Evolutionary conservation across 2,797 vertebrate genomes (phyloP).

Genomic region (Anas acuta): DNA sequence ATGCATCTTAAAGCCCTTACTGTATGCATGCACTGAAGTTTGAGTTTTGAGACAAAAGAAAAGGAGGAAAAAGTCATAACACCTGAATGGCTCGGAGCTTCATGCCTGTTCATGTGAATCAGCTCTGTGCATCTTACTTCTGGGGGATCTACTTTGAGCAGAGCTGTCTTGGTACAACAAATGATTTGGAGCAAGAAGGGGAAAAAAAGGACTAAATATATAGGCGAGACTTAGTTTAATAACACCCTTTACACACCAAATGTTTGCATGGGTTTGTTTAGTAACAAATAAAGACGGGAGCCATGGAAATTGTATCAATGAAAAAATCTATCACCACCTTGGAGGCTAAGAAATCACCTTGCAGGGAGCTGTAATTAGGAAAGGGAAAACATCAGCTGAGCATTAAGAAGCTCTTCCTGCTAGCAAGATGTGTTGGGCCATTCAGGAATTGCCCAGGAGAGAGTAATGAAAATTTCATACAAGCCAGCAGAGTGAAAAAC

Average conservation of each 20-base stretch:
- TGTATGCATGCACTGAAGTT: background rate
- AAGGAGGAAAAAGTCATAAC: background rate
- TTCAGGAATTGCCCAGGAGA: constrained; percentile 26
- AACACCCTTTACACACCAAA: background rate
- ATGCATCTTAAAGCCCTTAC: background rate
- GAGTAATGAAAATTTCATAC: constrained; percentile 1
- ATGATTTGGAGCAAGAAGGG: background rate
- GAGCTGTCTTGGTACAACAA: background rate
- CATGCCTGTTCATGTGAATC: background rate
- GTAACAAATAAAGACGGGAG: background rate
- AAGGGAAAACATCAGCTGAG: constrained; percentile 48
- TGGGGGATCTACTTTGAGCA: no score
- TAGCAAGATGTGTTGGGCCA: constrained; percentile 4
- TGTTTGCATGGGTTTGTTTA: background rate
- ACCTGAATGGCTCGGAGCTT: background rate
- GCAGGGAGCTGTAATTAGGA: constrained; percentile 50
- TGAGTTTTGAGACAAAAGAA: background rate
- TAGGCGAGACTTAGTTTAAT: background rate
- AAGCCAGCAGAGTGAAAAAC: background rate
- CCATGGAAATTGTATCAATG: background rate
- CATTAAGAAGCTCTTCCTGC: constrained; percentile 7
- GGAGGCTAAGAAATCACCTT: constrained; percentile 15
- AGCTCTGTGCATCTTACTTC: background rate
- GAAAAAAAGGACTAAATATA: background rate
- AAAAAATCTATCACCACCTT: background rate